Base-by-base conservation (phyloP, 92 coral and sea anemone species). In the Chrysogorgia sp. region DNA sequence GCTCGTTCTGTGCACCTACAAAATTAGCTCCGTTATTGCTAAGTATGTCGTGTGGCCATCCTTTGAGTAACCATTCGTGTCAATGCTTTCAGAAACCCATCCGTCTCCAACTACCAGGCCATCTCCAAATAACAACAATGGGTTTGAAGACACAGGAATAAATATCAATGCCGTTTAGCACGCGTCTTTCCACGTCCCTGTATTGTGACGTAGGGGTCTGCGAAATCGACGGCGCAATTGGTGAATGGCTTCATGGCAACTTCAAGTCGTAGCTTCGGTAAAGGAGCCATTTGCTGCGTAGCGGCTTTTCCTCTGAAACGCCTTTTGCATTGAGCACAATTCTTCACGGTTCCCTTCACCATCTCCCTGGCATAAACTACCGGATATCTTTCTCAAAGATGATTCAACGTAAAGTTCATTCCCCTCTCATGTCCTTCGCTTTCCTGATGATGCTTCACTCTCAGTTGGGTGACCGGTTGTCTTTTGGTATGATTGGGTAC, bases 61-160 rank as follows among this genome's bases (percentile, higher is more conserved):
- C 91, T 45, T 82, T 52, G 8, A 13, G 82, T 85, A 58, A 81
- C 84, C 80, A 88, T 80, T 35, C 83, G 69, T 31, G 86, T 84
- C 52, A 87, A 68, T 30, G 80, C 83, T 35, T 80, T 74, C 19
- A 88, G 32, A 63, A 87, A 87, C 14, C 47, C 55, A 74, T 74
- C 88, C 12, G 88, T 78, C 55, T 83, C 84, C 71, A 83, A 53
- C 9, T 86, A 88, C n/a, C 74, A 40, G 19, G 68, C 88, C 91
- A 88, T 84, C 49, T 88, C 91, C 50, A 79, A 57, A 59, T 76
- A 86, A 77, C 77, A 81, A 60, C 86, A 85, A 63, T 71, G 88
- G 5, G 87, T 88, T 67, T 76, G 80, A 9, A 88, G 61, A 74
- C 90, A 88, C 61, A 85, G 69, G 58, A 88, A 88, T 34, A 88